phyloP scores from a whole-genome alignment of 2,797 vertebrate species.

The Choloepus didactylus region DNA sequence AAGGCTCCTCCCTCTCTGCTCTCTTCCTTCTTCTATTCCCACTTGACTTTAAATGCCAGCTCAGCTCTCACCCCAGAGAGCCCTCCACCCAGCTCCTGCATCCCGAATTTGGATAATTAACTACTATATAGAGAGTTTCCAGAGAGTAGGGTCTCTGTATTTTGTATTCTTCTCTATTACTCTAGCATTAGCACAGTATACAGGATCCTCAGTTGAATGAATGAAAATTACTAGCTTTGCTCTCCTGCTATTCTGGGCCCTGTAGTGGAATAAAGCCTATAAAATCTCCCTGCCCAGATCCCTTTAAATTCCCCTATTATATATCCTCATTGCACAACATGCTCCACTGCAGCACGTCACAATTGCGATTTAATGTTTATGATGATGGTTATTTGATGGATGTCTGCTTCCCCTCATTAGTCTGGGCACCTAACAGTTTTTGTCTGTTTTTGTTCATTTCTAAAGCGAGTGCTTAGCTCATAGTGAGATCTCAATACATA shows the following conservation, averaged over 20 bases:
- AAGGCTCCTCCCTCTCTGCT: not conserved
- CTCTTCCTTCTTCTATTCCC: not conserved
- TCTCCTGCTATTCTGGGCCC: not conserved
- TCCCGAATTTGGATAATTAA: not conserved
- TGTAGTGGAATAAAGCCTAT: not conserved
- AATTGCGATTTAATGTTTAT: not conserved
- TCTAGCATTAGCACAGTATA: not conserved
- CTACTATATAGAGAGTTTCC: not conserved
- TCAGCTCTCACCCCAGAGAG: not conserved
- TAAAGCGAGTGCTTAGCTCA: not conserved
- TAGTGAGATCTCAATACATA: not conserved
- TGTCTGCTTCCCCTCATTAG: not conserved
- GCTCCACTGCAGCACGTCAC: not conserved
- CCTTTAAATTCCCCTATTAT: not conserved
- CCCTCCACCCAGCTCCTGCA: not conserved
- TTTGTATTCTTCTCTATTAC: not conserved
- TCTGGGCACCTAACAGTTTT: not conserved
- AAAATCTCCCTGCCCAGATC: not conserved
- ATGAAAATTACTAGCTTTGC: not conserved
- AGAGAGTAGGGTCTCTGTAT: not conserved
- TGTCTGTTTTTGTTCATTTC: not conserved
- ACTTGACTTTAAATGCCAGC: not conserved
- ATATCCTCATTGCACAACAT: not conserved
- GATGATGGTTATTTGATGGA: not conserved
- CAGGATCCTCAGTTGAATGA: not conserved